These are phyloP conservation scores for Oophaga sylvatica DNA, from an alignment of 2,797 vertebrate genomes.

Conservation along the genomic window DNA sequence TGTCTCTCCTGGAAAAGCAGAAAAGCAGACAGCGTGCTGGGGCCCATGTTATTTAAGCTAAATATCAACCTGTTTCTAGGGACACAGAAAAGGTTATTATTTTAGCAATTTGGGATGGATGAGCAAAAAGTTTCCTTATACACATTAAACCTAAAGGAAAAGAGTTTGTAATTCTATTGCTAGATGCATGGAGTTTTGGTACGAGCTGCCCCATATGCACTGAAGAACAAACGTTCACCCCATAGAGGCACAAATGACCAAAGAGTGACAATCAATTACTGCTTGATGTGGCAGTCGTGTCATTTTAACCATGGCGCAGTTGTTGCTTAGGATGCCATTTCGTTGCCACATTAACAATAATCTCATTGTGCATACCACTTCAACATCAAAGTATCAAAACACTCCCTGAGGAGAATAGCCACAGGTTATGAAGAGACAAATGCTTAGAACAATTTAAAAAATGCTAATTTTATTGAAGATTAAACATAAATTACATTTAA, in stretches of 20 bases:
- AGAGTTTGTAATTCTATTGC: not conserved
- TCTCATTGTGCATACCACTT: too few relatives aligned
- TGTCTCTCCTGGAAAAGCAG: conserved; percentile 38
- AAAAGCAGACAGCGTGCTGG: conserved; percentile 28
- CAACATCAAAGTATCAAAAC: too few relatives aligned
- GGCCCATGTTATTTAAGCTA: conserved; percentile 6
- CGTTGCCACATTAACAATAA: too few relatives aligned
- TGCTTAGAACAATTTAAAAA: too few relatives aligned
- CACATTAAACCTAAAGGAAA: not conserved
- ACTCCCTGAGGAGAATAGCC: too few relatives aligned
- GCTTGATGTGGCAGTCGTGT: too few relatives aligned
- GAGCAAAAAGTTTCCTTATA: not conserved
- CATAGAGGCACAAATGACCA: not conserved
- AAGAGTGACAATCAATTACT: too few relatives aligned
- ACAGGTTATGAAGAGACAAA: too few relatives aligned
- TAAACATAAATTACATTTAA: too few relatives aligned
- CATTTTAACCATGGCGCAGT: too few relatives aligned
- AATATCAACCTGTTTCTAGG: conserved; percentile 34
- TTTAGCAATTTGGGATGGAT: not conserved
- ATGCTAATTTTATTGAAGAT: too few relatives aligned
- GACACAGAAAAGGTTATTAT: not conserved
- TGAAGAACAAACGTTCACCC: not conserved
- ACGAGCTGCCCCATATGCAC: not conserved
- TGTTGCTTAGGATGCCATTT: too few relatives aligned
- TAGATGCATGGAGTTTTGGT: not conserved